These are phyloP conservation scores for Montifringilla adamsi DNA, from an alignment of 2,113 vertebrate species.

Conservation along the genomic window DNA sequence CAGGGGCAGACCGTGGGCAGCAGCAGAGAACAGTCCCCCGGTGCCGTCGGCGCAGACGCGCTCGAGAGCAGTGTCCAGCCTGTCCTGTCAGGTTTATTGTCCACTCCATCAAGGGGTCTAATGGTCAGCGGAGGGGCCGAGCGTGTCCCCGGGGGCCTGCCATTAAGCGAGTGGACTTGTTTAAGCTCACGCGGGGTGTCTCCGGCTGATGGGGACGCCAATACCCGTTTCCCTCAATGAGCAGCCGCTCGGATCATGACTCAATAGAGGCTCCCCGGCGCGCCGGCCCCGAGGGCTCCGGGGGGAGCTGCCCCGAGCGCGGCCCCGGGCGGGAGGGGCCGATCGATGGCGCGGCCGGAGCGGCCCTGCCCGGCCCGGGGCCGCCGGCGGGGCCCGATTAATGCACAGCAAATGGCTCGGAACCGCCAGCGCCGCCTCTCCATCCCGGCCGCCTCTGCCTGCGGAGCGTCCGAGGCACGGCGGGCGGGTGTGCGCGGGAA, in stretches of 20 bases:
- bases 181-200: constrained; percentile 76
- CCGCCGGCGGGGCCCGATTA: neutral
- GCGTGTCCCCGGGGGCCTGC: constrained; percentile 76
- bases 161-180: constrained; percentile 78
- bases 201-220: constrained; percentile 76
- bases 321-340: constrained; percentile 40
- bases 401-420: neutral
- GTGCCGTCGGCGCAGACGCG: neutral
- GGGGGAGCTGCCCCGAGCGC: constrained; percentile 71
- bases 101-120: constrained; percentile 79
- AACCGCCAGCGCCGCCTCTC: neutral
- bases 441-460: neutral
- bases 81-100: constrained; percentile 72
- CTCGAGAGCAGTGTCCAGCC: constrained; percentile 23
- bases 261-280: constrained; percentile 72
- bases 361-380: neutral
- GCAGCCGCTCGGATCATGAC: constrained; percentile 73
- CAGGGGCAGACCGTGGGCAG: neutral
- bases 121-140: constrained; percentile 77
- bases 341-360: constrained; percentile 65
- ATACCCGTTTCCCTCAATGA: constrained; percentile 78
- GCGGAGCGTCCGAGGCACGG: neutral
- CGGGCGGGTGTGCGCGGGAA: neutral
- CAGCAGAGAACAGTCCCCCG: neutral
- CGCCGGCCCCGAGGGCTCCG: constrained; percentile 69